Base-by-base conservation (phyloP, 23 tunicate genomes). In the Trididemnum nubilum region DNA sequence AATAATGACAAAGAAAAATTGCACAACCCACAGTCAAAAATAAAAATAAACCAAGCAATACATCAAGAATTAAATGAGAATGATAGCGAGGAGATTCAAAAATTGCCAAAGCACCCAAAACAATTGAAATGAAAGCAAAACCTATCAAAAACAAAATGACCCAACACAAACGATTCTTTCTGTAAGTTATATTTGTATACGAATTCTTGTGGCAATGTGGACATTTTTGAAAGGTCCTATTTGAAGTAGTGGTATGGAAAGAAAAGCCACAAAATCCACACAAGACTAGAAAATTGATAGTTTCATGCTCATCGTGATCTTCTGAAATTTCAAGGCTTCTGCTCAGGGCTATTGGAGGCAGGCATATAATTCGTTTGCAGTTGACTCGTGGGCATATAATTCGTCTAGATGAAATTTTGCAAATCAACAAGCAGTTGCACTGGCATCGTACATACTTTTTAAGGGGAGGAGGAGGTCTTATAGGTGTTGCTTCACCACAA, bases 401-500 rank as follows among this genome's bases (percentile, higher is more conserved):
- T 22, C 92, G 76, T 32, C 74, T 77, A 1, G 92, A 74, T 27
- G 86, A 71, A 2, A 71, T 32, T 73, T 82, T 88, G 67, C 92
- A 88, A 33, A 88, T 82, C 5, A 88, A 78, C 57, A 88, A 65
- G 67, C 92, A 88, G 69, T 88, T 88, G 83, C 92, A 88, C 0
- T 79, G 78, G 9, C 92, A 88, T 25, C 92, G 92, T 0, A 88
- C 92, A 75, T 88, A 88, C 61, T 88, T 88, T 36, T 88, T 88
- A 36, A 76, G 34, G 19, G 82, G 39, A 27, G 92, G 92, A 12
- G 92, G 83, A 2, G 92, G 92, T 59, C 92, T 35, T 0, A 88
- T 88, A 12, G 92, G 92, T 0, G 92, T 88, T 1, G 92, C 92
- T 82, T 88, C 92, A 0, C 92, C 92, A 40, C 92, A 88, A 2